Evolutionary conservation across 2,888 invertebrate species (phyloP), one percentile per base, ranked within the genome.

Genomic region (Epiblema foenella): DNA sequence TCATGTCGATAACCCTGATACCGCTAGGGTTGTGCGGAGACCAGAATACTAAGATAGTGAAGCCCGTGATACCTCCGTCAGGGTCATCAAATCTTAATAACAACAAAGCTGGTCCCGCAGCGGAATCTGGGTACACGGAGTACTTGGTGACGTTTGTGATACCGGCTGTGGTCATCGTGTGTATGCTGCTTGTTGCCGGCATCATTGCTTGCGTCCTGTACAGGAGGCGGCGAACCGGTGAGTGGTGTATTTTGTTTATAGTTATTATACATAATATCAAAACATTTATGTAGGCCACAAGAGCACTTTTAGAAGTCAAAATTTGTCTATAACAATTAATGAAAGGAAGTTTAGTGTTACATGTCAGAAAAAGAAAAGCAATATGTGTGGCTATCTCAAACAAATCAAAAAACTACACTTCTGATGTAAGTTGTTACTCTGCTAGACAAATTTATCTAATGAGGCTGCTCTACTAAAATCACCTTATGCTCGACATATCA

Each of bases 151-250:
- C 98, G 11, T 98, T 98, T 76, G 96, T 99, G 52, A 95, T 99
- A 71, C 98, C 99, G 0, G 97, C 97, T 0, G 95, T 97, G 15
- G 97, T 98, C 39, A 97, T 99, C 72, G 95, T 97, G 0, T 95
- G 96, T 20, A 98, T 99, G 97, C 94, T 99, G 51, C 88, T 98
- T 15, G 92, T 99, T 57, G 98, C 98, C 0, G 96, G 97, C 0
- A 94, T 98, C 68, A 96, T 98, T 68, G 98, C 98, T 0, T 98
- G 98, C 83, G 95, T 98, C 67, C 91, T 99, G 63, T 98, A 98
- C 84, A 95, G 97, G 77, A 94, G 97, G 79, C 95, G 97, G 76
- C 95, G 97, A 77, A 97, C 97, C 65, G 98, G 98, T 75, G 96
- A 98, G 94, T 71, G 46, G 0, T 9, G 11, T 42, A 18, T 24